phyloP scores from a whole-genome alignment of 2,113 vertebrate genomes.

The Anser cygnoides region DNA sequence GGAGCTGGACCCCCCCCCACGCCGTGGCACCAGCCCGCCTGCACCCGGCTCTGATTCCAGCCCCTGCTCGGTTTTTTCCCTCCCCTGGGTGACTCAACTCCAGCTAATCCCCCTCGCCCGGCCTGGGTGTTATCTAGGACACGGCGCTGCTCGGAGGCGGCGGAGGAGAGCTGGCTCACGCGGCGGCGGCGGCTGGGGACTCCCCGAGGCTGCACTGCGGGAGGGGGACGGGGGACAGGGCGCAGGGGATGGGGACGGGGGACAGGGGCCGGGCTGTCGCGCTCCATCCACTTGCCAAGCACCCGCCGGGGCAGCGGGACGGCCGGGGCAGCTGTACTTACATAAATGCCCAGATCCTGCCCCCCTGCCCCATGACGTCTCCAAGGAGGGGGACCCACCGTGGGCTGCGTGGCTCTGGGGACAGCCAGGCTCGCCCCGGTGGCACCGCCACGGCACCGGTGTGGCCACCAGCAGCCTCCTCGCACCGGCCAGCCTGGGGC shows the following conservation, averaged over 20 bases:
- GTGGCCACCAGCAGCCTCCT: neutral
- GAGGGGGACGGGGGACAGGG: neutral
- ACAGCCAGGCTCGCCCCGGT: neutral
- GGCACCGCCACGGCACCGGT: neutral
- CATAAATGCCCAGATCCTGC: constrained; percentile 1
- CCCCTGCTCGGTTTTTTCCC: neutral
- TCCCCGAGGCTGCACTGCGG: constrained; percentile 47
- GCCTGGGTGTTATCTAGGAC: constrained; percentile 14
- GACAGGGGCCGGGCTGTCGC: neutral
- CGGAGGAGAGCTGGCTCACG: constrained; percentile 25
- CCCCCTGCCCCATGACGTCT: neutral
- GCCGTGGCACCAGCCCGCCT: neutral
- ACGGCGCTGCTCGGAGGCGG: constrained; percentile 1
- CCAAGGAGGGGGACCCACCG: neutral
- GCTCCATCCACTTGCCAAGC: rapidly evolving
- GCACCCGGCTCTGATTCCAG: neutral
- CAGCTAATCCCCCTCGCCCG: constrained; percentile 35
- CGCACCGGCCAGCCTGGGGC: neutral
- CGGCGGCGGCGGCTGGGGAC: neutral
- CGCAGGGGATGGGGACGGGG: neutral
- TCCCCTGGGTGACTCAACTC: constrained; percentile 62
- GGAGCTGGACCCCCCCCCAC: neutral
- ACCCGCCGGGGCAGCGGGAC: neutral
- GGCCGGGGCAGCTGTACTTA: neutral
- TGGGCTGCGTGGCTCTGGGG: neutral